Base-by-base conservation (phyloP, 2,113 vertebrate species). In the Cisticola juncidis region DNA sequence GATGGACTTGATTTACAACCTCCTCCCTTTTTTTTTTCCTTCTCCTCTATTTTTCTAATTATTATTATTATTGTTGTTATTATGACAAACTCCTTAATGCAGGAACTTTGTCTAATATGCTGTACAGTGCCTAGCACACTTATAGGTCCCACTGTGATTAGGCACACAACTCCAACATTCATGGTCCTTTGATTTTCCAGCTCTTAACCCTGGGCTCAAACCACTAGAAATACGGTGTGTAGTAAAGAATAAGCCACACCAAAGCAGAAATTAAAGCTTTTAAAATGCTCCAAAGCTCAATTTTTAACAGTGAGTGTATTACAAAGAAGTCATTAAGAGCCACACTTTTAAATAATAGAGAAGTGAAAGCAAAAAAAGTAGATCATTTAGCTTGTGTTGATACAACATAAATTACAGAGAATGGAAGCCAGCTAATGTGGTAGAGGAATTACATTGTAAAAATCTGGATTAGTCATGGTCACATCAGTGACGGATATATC, bases 191-290 rank as follows among this genome's bases (percentile, higher is more conserved):
- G 76, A 86, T 93, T 73, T 94, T 58, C 38, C 54, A 73, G 54
- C 54, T 73, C 33, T 58, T 81, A 86, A 86, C 29, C 35, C 42
- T 69, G 71, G 33, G 19, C 38, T 86, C 64, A 81, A 54, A 62
- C 19, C 68, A 62, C 50, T 38, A 42, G 38, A 92, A 93, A 88
- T 33, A 66, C 0, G 1, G 62, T 65, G 38, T 61, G 61, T 76
- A 69, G 29, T 69, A 72, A 90, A 44, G n/a, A 88, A 86, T 29
- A 13, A 92, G 58, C 40, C 40, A 80, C 53, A 53, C 45, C 58
- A 82, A 85, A 94, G 53, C 17, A 86, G 79, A 95, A 92, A 96
- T 69, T 73, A 90, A 92, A 88, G 71, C 45, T 90, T 87, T 90
- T 82, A 69, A 86, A 93, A 88, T 47, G 14, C 42, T 88, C 28